Evolutionary conservation across 2,888 invertebrate species (phyloP), one percentile per base, ranked within the genome.

Genomic region (Macrophya alboannulata): DNA sequence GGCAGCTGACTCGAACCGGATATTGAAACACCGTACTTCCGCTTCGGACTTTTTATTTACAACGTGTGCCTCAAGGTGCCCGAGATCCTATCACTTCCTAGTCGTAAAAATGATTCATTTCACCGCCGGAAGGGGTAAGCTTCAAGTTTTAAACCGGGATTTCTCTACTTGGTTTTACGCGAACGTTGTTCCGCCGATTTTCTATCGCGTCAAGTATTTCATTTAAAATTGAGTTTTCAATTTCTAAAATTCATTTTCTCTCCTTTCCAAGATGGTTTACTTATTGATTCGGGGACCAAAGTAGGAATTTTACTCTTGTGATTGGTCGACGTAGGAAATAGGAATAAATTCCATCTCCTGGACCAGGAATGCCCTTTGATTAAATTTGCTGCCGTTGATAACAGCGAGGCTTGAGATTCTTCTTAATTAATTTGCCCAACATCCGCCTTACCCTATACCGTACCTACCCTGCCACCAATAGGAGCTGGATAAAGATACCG

Each of bases 51-150:
- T 71, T 31, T 83, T 83, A 83, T 83, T 83, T 83, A 71, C 83
- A 65, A 51, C 83, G 17, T 68, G 83, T 68, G 83, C 68, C 68
- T 40, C 48, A 51, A 83, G 83, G 83, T 83, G 48, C 68, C 83
- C 83, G 21, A 81, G 65, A 81, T 81, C 62, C 81, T 81, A 81
- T 65, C 68, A 59, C 83, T 83, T 83, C 31, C 83, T 48, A 68
- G 68, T 83, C 83, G 68, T 83, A 83, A 83, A 83, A 83, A 83
- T 83, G 83, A 83, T 83, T 83, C 83, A 83, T 68, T 83, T 71
- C 68, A 71, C 65, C 65, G 43, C 48, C 65, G 68, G 45, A 65
- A 37, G 83, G 48, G 71, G 45, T 48, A 48, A 83, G 68, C 83
- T 65, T 9, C 3, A 40, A 83, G 25, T 62, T 15, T 55, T 31